Conservation (phyloP, 2,888 invertebrate species). For the Thalpophila matura region DNA sequence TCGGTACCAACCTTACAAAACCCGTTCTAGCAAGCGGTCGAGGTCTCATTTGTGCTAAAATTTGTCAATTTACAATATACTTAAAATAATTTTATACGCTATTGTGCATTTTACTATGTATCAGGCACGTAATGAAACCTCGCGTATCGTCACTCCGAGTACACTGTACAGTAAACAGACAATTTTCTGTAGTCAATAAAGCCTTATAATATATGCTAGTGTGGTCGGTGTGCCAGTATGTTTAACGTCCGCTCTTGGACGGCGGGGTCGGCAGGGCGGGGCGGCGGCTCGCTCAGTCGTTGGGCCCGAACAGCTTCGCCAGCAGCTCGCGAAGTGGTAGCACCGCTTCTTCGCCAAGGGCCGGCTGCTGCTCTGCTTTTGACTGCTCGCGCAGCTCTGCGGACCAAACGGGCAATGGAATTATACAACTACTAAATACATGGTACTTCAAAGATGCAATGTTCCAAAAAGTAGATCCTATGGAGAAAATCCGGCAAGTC, state of each 20-base stretch:
- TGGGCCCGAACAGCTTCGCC: conserved; percentile 74
- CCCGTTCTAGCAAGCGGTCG: conserved; percentile 25
- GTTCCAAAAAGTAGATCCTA: too few relatives aligned
- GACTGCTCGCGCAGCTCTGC: conserved; percentile 86
- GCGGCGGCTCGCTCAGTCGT: conserved; percentile 70
- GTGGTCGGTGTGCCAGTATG: conserved; percentile 41
- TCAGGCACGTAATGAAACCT: conserved; percentile 51
- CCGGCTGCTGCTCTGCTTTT: conserved; percentile 82
- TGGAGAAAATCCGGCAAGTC: too few relatives aligned
- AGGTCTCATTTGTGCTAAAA: conserved; percentile 30
- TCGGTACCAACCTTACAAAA: conserved; percentile 33
- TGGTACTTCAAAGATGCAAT: too few relatives aligned
- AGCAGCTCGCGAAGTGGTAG: conserved; percentile 80
- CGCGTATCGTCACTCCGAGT: conserved; percentile 33
- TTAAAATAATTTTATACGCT: conserved; percentile 37
- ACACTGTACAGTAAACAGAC: conserved; percentile 33
- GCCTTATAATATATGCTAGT: conserved; percentile 56
- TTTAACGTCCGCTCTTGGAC: conserved; percentile 39
- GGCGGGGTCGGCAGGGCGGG: conserved; percentile 9
- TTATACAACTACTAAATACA: too few relatives aligned
- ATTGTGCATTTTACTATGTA: conserved; percentile 47
- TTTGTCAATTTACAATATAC: conserved; percentile 33
- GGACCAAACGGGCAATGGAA: too few relatives aligned
- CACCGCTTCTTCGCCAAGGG: conserved; percentile 81
- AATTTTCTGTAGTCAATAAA: conserved; percentile 55